phyloP scores from a whole-genome alignment of 2,113 vertebrate genomes.

The Odobenus rosmarus region DNA sequence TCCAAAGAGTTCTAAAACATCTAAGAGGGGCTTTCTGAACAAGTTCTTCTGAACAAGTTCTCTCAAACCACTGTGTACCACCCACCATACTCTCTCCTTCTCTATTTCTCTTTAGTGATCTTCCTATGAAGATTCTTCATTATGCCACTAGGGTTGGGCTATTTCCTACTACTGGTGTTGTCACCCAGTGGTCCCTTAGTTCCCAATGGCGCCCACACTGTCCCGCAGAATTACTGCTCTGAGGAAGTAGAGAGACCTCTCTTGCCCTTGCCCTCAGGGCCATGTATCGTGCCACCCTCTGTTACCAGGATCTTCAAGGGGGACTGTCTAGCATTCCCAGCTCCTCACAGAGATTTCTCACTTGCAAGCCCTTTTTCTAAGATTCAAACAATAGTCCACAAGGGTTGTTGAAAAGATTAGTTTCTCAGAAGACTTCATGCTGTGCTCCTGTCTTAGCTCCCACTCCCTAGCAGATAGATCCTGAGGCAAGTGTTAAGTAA shows the following conservation, averaged over 20 bases:
- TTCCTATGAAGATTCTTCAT: background rate
- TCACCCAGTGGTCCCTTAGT: background rate
- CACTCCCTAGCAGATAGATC: background rate
- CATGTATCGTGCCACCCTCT: background rate
- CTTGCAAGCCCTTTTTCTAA: background rate
- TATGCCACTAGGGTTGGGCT: no score
- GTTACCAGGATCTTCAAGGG: background rate
- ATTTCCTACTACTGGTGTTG: background rate
- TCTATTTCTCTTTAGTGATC: background rate
- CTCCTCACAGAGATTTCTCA: background rate
- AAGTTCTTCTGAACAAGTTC: background rate
- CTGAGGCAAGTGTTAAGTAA: background rate
- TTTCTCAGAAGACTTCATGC: background rate
- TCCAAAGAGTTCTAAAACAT: background rate
- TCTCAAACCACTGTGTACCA: fast-evolving
- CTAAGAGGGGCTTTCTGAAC: background rate
- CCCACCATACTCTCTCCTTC: no score
- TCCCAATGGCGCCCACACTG: background rate
- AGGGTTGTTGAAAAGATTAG: background rate
- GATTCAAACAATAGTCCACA: background rate
- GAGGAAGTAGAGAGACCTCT: background rate
- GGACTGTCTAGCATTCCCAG: no score
- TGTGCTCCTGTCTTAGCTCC: background rate
- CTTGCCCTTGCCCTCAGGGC: background rate
- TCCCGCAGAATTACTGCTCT: background rate